phyloP scores from a whole-genome alignment of 2,113 vertebrate species.

The Sylvilagus bachmani region DNA sequence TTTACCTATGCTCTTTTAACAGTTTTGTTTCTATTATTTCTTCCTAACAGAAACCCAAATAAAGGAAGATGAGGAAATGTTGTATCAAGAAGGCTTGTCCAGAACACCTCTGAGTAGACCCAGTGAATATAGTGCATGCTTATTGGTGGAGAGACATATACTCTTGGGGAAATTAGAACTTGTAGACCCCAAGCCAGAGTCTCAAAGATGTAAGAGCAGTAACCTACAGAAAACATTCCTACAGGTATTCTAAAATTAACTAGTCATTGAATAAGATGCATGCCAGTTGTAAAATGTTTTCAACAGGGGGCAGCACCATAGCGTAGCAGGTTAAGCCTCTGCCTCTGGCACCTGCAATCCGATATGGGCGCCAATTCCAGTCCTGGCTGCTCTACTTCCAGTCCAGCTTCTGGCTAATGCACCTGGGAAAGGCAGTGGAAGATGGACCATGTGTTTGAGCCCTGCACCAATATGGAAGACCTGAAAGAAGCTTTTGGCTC shows the following conservation, averaged over 20 bases:
- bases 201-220: constrained; percentile 78
- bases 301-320: too few relatives aligned
- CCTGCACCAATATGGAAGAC: too few relatives aligned
- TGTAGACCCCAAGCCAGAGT: constrained; percentile 87
- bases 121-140: constrained; percentile 93
- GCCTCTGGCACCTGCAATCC: too few relatives aligned
- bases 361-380: too few relatives aligned
- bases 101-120: constrained; percentile 90
- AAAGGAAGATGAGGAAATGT: constrained; percentile 93
- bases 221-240: constrained; percentile 82
- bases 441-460: too few relatives aligned
- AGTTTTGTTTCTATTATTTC: constrained; percentile 62
- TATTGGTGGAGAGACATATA: constrained; percentile 91
- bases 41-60: constrained; percentile 90
- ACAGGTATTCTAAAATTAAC: constrained; percentile 88
- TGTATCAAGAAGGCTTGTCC: constrained; percentile 92
- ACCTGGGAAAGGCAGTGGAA: too few relatives aligned
- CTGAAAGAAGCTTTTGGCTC: too few relatives aligned
- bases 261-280: not conserved
- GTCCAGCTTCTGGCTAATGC: too few relatives aligned
- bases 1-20: constrained; percentile 31
- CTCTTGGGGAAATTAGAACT: constrained; percentile 90
- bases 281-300: not conserved
- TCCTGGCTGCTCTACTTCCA: too few relatives aligned
- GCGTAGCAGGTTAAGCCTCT: too few relatives aligned